Conservation (phyloP, 2,888 invertebrate genomes). For the Tetramorium bicarinatum region DNA sequence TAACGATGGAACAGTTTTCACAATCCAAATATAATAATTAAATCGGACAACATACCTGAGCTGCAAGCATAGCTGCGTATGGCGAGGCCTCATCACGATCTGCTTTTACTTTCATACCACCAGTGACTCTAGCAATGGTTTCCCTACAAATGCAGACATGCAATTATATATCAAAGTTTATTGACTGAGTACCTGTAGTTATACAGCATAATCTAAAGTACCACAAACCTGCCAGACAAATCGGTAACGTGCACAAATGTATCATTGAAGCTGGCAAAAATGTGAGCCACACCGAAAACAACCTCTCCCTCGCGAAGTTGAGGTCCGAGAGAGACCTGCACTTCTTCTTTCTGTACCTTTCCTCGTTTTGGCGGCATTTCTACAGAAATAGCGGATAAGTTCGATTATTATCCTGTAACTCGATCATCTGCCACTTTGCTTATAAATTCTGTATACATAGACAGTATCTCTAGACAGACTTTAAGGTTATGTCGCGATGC, state of each 20-base stretch:
- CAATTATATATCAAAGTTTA: neutral
- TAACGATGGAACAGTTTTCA: neutral
- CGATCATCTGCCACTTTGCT: neutral
- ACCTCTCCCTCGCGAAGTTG: constrained; percentile 99
- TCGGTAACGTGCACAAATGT: constrained; percentile 99
- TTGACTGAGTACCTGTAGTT: neutral
- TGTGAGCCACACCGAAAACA: constrained; percentile 99
- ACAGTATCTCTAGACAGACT: constrained; percentile 3
- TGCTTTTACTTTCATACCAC: constrained; percentile 99
- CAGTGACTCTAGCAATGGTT: constrained; percentile 97
- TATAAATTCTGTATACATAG: constrained; percentile 28
- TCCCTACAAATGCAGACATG: constrained; percentile 87
- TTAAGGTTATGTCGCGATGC: constrained; percentile 64
- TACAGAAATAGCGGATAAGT: constrained; percentile 35
- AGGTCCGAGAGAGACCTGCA: constrained; percentile 97
- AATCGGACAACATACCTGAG: constrained; percentile 91
- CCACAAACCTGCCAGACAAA: constrained; percentile 94
- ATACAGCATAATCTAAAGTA: constrained; percentile 69
- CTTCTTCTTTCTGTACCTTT: constrained; percentile 98
- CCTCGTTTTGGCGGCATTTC: constrained; percentile 99
- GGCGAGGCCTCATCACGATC: constrained; percentile 99
- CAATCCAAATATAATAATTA: constrained; percentile 3
- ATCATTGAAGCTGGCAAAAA: constrained; percentile 99
- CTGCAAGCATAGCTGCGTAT: constrained; percentile 99
- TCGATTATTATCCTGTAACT: neutral